Conservation (phyloP, 2,113 vertebrate genomes). For the Nerophis ophidion region DNA sequence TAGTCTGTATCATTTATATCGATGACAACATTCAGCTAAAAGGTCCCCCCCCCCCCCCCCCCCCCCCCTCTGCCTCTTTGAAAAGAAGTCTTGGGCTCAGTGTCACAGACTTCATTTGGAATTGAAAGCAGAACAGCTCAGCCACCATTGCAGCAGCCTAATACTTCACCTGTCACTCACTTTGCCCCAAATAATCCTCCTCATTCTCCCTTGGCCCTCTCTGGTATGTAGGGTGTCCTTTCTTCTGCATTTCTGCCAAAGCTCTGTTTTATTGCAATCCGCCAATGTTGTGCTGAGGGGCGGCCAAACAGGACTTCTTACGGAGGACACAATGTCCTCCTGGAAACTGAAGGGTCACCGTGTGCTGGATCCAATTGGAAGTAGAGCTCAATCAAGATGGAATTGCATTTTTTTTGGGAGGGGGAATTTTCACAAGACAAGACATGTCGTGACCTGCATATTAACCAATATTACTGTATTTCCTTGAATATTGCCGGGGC, state of each 20-base stretch:
- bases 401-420: too few relatives aligned
- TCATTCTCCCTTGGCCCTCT: neutral
- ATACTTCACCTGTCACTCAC: slow-evolving; percentile 22
- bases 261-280: slow-evolving; percentile 26
- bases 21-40: neutral
- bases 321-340: slow-evolving; percentile 29
- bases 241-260: slow-evolving; percentile 3
- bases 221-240: neutral
- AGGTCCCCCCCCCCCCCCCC: neutral
- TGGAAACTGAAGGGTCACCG: slow-evolving; percentile 36
- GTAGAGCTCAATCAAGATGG: slow-evolving; percentile 15
- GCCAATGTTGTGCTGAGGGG: slow-evolving; percentile 27
- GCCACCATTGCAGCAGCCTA: neutral
- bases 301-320: slow-evolving; percentile 34
- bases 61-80: neutral
- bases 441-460: too few relatives aligned
- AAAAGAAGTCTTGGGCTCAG: neutral
- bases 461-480: too few relatives aligned
- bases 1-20: too few relatives aligned
- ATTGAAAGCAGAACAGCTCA: slow-evolving; percentile 1
- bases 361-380: slow-evolving; percentile 33
- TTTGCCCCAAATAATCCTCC: slow-evolving; percentile 14
- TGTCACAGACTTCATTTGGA: neutral
- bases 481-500: too few relatives aligned
- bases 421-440: too few relatives aligned